Percentiles rank a stretch among this genome's conserved stretches.
Evolutionary conservation across 2,797 vertebrate species (phyloP).

Genomic region (Chelmon rostratus): DNA sequence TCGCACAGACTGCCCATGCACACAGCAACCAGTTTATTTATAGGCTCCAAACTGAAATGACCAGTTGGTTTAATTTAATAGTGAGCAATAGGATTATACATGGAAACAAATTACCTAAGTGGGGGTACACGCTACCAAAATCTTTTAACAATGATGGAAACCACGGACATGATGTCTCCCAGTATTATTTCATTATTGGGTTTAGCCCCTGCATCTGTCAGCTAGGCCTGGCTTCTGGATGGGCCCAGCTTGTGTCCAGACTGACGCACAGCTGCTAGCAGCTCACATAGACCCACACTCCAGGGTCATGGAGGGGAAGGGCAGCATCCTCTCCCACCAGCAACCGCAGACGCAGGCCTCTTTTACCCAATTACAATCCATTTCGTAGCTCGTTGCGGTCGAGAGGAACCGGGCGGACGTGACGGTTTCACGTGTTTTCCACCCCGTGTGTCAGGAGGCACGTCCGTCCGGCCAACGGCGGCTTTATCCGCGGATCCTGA

Average conservation of each 20-base stretch:
- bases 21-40: constrained; percentile 88
- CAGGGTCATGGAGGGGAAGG: constrained; percentile 71
- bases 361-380: constrained; percentile 62
- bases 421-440: constrained; percentile 21
- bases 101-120: constrained; percentile 91
- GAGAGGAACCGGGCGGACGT: constrained; percentile 32
- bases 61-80: constrained; percentile 91
- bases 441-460: background rate
- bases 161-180: constrained; percentile 88
- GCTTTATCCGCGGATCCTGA: background rate
- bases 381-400: constrained; percentile 45
- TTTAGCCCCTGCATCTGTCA: constrained; percentile 85
- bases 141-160: constrained; percentile 90
- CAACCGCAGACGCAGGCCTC: constrained; percentile 42
- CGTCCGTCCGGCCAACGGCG: no score
- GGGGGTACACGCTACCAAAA: constrained; percentile 85
- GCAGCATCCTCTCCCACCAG: constrained; percentile 47
- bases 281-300: constrained; percentile 56
- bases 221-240: constrained; percentile 77
- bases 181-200: constrained; percentile 86
- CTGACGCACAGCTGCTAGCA: constrained; percentile 79
- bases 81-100: constrained; percentile 89
- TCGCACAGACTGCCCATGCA: constrained; percentile 79
- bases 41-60: constrained; percentile 87
- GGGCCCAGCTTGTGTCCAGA: constrained; percentile 80